Evolutionary conservation across 2,113 vertebrate genomes (phyloP).

Genomic region (Tachysurus vachellii): DNA sequence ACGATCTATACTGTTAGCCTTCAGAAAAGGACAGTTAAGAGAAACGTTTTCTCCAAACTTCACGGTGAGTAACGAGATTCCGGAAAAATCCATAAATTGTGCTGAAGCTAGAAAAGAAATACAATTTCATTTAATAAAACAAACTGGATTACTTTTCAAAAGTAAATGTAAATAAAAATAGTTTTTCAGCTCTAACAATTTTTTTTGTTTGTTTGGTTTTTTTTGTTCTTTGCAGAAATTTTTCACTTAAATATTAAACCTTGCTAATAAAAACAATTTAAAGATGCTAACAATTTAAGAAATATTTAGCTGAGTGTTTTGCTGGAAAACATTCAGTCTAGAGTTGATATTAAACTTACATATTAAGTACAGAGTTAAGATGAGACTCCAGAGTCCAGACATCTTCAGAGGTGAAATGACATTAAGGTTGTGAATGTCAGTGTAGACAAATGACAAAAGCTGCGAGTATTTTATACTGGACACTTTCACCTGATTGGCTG

Average conservation of each 20-base stretch:
- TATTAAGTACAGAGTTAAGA: neutral
- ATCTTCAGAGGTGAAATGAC: neutral
- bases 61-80: neutral
- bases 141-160: neutral
- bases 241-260: neutral
- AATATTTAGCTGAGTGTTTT: too few species aligned
- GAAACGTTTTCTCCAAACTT: neutral
- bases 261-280: too few species aligned
- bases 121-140: neutral
- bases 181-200: neutral
- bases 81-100: neutral
- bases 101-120: neutral
- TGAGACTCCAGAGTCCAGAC: neutral
- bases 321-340: too few species aligned
- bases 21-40: neutral
- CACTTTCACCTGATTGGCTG: conserved; percentile 13
- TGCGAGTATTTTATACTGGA: neutral
- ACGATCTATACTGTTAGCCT: neutral
- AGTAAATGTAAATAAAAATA: neutral
- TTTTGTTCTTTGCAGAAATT: neutral
- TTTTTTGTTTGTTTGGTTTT: neutral
- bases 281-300: too few species aligned
- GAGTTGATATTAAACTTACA: neutral
- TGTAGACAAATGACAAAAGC: neutral
- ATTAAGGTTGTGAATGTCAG: neutral